A percentile compares a stretch with the other conserved stretches of the same genome.
phyloP scores from a whole-genome alignment of 2,113 vertebrate genomes.

The Poecile atricapillus region DNA sequence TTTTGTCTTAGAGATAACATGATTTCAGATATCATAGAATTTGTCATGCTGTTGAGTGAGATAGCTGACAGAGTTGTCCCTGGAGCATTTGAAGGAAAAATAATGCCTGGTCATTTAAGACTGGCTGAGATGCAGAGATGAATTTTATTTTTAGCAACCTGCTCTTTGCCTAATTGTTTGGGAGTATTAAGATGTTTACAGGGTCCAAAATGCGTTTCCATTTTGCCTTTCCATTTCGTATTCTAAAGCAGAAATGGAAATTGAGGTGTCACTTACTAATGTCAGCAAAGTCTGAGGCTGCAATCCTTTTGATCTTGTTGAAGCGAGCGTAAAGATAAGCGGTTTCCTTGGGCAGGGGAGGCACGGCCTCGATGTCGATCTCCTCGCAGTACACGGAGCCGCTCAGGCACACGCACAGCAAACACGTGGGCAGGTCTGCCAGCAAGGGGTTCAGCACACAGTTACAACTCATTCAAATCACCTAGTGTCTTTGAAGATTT shows the following conservation, averaged over 20 bases:
- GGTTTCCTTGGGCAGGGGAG: conserved; percentile 92
- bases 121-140: not conserved
- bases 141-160: not conserved
- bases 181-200: not conserved
- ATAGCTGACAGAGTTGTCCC: not conserved
- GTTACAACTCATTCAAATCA: not conserved
- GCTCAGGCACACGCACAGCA: conserved; percentile 92
- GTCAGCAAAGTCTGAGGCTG: conserved; percentile 86
- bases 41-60: not conserved
- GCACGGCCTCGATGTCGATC: conserved; percentile 83
- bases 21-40: not conserved
- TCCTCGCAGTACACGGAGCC: conserved; percentile 98
- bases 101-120: not conserved
- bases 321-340: conserved; percentile 93
- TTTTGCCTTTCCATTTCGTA: not conserved
- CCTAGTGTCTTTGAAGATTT: not conserved
- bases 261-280: conserved; percentile 78
- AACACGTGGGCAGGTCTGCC: conserved; percentile 89
- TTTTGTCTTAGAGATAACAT: not conserved
- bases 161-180: not conserved
- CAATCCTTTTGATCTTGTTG: conserved; percentile 93
- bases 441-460: not conserved
- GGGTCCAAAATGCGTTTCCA: not conserved
- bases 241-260: not conserved
- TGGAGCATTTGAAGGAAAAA: not conserved